These are phyloP conservation scores for Ichneumoninae sp. DNA, from an alignment of 2,888 invertebrate genomes.

Conservation along the genomic window DNA sequence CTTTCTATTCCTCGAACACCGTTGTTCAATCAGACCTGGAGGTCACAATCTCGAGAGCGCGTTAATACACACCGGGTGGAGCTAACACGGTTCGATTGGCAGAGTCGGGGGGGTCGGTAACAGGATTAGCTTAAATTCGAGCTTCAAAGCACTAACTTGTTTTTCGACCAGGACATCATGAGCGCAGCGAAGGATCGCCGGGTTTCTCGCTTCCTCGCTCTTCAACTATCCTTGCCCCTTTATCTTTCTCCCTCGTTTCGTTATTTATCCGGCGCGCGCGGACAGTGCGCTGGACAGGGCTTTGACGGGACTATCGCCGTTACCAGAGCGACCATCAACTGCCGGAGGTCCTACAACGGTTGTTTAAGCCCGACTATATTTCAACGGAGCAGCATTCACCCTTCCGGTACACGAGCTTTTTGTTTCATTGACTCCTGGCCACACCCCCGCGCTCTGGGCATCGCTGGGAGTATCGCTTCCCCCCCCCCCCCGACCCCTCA, in stretches of 20 bases:
- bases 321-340: conserved; percentile 8
- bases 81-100: background rate
- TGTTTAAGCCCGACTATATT: conserved; percentile 9
- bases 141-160: conserved; percentile 81
- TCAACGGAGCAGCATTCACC: background rate
- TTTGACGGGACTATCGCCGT: conserved; percentile 6
- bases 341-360: conserved; percentile 25
- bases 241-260: conserved; percentile 23
- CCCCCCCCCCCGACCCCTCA: background rate
- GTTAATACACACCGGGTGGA: background rate
- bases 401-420: conserved; percentile 21
- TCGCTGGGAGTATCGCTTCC: conserved; percentile 12
- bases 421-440: conserved; percentile 57
- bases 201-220: conserved; percentile 23
- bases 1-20: too few species aligned
- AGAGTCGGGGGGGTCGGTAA: conserved; percentile 69
- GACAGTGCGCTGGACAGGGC: background rate
- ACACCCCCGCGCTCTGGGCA: conserved; percentile 33
- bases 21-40: background rate
- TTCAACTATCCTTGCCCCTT: conserved; percentile 27
- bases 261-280: conserved; percentile 35
- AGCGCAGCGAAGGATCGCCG: conserved; percentile 57
- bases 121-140: conserved; percentile 80
- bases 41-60: background rate
- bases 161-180: conserved; percentile 79